Conservation (phyloP, 2,797 vertebrate genomes). For the Pygocentrus nattereri region DNA sequence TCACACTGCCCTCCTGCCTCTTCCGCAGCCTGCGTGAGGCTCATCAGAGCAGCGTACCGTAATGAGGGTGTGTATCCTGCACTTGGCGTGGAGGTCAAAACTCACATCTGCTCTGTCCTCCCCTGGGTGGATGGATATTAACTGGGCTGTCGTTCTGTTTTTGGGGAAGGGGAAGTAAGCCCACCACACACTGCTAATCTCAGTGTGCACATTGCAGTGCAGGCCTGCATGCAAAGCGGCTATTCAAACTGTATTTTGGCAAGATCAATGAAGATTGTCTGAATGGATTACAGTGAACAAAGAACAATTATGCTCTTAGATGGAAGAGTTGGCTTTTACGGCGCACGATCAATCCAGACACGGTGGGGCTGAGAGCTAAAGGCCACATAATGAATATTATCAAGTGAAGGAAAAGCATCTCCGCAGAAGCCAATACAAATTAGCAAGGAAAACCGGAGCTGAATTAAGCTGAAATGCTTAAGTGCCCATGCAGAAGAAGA, state of each 20-base stretch:
- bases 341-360: constrained; percentile 61
- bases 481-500: background rate
- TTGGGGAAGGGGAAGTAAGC: background rate
- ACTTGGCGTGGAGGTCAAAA: constrained; percentile 33
- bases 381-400: constrained; percentile 60
- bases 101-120: background rate
- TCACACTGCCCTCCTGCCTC: background rate
- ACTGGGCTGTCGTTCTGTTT: constrained; percentile 5
- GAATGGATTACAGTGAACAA: constrained; percentile 66
- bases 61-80: constrained; percentile 25
- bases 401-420: constrained; percentile 54
- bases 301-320: constrained; percentile 64
- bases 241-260: constrained; percentile 57
- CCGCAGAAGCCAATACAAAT: constrained; percentile 52
- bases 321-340: constrained; percentile 59
- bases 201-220: background rate
- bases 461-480: constrained; percentile 41
- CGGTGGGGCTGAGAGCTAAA: constrained; percentile 57
- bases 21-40: constrained; percentile 21
- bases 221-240: constrained; percentile 24
- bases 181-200: background rate
- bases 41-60: constrained; percentile 4
- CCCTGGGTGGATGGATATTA: background rate
- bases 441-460: constrained; percentile 31
- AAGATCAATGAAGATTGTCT: constrained; percentile 63